Percentiles rank a stretch among this genome's conserved stretches.
phyloP scores from a whole-genome alignment of 2,888 invertebrate genomes.

The Torymus texanus region DNA sequence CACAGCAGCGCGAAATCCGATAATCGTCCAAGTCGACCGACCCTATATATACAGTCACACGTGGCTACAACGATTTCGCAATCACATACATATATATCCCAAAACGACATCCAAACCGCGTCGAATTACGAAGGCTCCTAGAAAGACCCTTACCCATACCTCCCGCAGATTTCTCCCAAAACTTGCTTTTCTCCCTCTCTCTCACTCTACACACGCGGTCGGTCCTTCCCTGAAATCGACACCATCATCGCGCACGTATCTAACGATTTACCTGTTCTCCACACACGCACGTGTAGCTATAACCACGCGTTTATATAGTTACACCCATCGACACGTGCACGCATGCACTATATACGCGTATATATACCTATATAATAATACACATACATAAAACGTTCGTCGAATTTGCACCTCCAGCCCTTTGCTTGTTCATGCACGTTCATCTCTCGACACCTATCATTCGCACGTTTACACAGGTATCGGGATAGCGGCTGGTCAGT shows the following conservation, averaged over 20 bases:
- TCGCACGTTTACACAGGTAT: constrained; percentile 71
- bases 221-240: constrained; percentile 45
- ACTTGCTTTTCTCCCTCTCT: too few species aligned
- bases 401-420: not conserved
- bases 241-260: constrained; percentile 2
- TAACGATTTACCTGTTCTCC: not conserved
- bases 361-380: too few species aligned
- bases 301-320: too few species aligned
- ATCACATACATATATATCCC: not conserved
- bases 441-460: constrained; percentile 63
- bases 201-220: not conserved
- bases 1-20: not conserved
- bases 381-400: constrained; percentile 24
- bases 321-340: not conserved
- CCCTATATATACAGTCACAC: not conserved
- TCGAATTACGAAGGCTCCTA: constrained; percentile 13
- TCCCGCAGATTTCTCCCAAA: not conserved
- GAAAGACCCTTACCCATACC: not conserved
- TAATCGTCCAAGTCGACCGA: not conserved
- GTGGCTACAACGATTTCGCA: not conserved
- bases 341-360: too few species aligned
- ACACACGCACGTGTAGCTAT: not conserved
- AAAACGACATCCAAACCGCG: constrained; percentile 18
- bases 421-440: constrained; percentile 26
- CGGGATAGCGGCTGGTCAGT: constrained; percentile 38